Percentiles rank a stretch among this genome's conserved stretches.
phyloP scores from a whole-genome alignment of 2,888 invertebrate species.

The Electrophaes corylata region DNA sequence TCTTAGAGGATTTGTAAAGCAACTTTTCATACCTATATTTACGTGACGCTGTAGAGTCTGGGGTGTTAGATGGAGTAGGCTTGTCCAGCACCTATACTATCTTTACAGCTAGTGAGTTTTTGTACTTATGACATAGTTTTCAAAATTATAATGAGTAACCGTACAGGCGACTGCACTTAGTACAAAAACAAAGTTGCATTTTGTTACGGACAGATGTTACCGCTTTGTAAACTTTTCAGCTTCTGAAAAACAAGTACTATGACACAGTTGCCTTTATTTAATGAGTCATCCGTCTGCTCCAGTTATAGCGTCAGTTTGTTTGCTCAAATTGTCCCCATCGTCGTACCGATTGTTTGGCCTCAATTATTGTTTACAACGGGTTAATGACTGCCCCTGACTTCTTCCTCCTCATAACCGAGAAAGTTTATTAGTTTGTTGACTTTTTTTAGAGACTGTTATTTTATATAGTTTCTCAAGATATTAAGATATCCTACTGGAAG shows the following conservation, averaged over 20 bases:
- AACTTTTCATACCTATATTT: too few species aligned
- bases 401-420: conserved; percentile 53
- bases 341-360: conserved; percentile 65
- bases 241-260: conserved; percentile 34
- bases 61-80: too few species aligned
- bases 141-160: too few species aligned
- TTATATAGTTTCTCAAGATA: not conserved
- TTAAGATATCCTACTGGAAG: not conserved
- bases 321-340: conserved; percentile 61
- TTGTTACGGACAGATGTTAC: conserved; percentile 1
- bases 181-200: not conserved
- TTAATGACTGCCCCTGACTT: conserved; percentile 75
- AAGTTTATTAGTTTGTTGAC: conserved; percentile 66
- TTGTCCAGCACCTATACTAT: too few species aligned
- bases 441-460: conserved; percentile 44
- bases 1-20: too few species aligned
- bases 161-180: not conserved
- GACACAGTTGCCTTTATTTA: conserved; percentile 41
- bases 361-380: conserved; percentile 72
- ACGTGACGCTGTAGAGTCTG: too few species aligned
- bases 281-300: conserved; percentile 64
- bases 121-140: too few species aligned
- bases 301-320: conserved; percentile 54
- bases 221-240: conserved; percentile 23
- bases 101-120: too few species aligned